These are phyloP conservation scores for Solen grandis DNA, from an alignment of 1,140 invertebrate species.

Conservation along the genomic window DNA sequence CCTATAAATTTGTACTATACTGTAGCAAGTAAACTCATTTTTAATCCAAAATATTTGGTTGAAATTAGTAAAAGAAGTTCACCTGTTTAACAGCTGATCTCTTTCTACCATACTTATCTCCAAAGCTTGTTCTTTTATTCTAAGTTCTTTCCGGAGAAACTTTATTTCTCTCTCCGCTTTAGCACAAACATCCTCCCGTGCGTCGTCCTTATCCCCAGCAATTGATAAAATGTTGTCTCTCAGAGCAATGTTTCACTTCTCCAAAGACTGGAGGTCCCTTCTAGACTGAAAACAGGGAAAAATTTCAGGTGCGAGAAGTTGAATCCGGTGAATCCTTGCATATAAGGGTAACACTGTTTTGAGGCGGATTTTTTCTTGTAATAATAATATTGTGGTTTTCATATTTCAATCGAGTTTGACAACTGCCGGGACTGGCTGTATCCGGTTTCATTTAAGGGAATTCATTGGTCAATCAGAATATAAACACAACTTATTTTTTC, in stretches of 20 bases:
- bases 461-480: too few species aligned
- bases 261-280: conserved; percentile 4
- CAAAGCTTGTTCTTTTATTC: conserved; percentile 42
- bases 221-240: conserved; percentile 19
- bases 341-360: too few species aligned
- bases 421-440: too few species aligned
- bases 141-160: conserved; percentile 47
- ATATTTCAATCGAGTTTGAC: too few species aligned
- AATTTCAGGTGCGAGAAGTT: too few species aligned
- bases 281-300: conserved; percentile 3
- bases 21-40: too few species aligned
- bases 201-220: not conserved
- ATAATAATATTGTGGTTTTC: too few species aligned
- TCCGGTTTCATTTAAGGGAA: too few species aligned
- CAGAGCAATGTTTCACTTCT: conserved; percentile 19
- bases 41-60: not conserved
- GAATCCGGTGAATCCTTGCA: too few species aligned
- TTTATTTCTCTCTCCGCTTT: conserved; percentile 51
- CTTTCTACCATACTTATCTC: conserved; percentile 46
- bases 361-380: too few species aligned
- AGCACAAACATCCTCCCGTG: conserved; percentile 31
- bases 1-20: too few species aligned
- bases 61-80: not conserved
- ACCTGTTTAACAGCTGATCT: conserved; percentile 46
- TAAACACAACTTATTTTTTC: too few species aligned